A percentile compares a stretch with the other conserved stretches of the same genome.
Conservation (phyloP, 2,113 vertebrate species). For the Ceyx margarethae region DNA sequence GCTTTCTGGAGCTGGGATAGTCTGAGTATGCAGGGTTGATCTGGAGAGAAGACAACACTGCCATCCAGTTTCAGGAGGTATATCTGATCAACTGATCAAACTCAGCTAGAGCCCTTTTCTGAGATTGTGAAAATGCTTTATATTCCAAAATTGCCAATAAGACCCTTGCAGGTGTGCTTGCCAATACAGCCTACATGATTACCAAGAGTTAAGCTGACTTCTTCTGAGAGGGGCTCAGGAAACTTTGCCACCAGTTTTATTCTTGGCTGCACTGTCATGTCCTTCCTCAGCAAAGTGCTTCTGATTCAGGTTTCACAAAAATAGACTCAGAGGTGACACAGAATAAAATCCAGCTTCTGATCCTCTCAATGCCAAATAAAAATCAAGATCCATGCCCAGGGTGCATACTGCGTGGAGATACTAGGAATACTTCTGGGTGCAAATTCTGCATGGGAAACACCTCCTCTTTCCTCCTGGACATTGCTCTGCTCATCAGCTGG, state of each 20-base stretch:
- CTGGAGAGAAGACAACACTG: not conserved
- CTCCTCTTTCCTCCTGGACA: not conserved
- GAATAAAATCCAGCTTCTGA: not conserved
- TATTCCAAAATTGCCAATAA: not conserved
- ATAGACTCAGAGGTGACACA: not conserved
- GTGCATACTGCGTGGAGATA: not conserved
- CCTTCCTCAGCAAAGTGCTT: not conserved
- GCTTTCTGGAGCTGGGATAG: not conserved
- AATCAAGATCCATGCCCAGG: not conserved
- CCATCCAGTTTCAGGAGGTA: not conserved
- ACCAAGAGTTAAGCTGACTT: fast-evolving
- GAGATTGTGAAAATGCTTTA: not conserved
- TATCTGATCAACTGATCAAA: not conserved
- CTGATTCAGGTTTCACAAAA: not conserved
- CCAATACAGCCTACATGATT: fast-evolving
- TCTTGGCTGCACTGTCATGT: not conserved
- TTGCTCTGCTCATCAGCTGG: fast-evolving
- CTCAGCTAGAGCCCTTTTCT: not conserved
- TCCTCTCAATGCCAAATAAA: not conserved
- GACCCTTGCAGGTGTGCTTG: not conserved
- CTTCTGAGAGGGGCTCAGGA: not conserved
- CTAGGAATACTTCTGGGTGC: not conserved
- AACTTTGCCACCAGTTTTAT: not conserved
- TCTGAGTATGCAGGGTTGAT: not conserved
- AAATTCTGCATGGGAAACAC: not conserved